phyloP scores from a whole-genome alignment of 1,140 invertebrate species.

The Chironomus tepperi region DNA sequence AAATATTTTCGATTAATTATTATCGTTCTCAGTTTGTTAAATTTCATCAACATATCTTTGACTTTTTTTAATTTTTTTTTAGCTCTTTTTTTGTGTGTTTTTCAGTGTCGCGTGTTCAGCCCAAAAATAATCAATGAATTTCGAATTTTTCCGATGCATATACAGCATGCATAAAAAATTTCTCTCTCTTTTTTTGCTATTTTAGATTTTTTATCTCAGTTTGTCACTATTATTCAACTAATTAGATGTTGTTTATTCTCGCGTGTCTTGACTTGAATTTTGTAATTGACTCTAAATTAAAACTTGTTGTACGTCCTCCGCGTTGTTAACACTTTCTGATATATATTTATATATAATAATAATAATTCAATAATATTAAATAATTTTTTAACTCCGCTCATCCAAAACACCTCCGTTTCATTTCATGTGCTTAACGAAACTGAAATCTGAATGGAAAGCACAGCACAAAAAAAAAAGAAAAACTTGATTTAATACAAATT shows the following conservation, averaged over 20 bases:
- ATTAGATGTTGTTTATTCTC: neutral
- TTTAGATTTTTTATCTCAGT: conserved; percentile 5
- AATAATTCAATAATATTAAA: neutral
- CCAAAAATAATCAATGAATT: neutral
- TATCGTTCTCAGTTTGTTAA: conserved; percentile 2
- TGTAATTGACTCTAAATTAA: neutral
- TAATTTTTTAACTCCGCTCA: neutral
- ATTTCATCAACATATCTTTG: conserved; percentile 16
- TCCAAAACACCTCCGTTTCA: conserved; percentile 16
- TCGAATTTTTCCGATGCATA: neutral
- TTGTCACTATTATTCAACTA: neutral
- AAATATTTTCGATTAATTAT: conserved; percentile 23
- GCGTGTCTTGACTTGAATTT: neutral
- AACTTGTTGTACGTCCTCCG: neutral
- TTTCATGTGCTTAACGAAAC: conserved; percentile 10
- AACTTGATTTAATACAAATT: conserved; percentile 15
- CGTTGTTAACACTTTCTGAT: neutral
- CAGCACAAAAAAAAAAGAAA: conserved; percentile 18
- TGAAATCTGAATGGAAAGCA: conserved; percentile 17
- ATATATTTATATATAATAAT: neutral
- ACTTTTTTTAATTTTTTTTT: neutral
- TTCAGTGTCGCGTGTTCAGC: neutral
- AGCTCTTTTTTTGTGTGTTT: neutral
- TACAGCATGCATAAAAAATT: neutral
- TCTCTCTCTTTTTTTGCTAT: neutral